Evolutionary conservation across 2,113 vertebrate genomes (phyloP).

Genomic region (Cygnus atratus): DNA sequence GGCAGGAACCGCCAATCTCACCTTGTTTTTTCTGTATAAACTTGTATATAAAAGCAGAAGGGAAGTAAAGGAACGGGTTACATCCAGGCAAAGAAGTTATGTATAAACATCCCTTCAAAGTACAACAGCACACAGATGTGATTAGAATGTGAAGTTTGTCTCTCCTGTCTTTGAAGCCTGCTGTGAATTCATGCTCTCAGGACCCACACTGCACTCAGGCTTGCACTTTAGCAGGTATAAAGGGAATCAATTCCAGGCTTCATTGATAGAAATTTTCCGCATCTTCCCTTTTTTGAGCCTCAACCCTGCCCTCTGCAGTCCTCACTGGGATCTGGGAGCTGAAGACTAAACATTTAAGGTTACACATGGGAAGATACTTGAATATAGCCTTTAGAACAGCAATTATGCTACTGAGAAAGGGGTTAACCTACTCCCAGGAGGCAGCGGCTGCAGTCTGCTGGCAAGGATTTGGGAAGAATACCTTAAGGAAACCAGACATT

Average conservation of each 20-base stretch:
- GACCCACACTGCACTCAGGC: fast-evolving
- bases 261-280: neutral
- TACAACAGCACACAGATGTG: neutral
- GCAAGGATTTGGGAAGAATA: slow-evolving; percentile 9
- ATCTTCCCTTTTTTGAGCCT: neutral
- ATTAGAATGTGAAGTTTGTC: neutral
- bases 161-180: neutral
- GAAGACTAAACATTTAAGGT: neutral
- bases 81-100: neutral
- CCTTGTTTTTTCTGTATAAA: neutral
- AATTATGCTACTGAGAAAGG: neutral
- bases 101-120: neutral
- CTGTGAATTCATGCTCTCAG: neutral
- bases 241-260: neutral
- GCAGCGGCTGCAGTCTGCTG: neutral
- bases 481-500: neutral
- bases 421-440: neutral
- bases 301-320: neutral
- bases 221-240: neutral
- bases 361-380: neutral
- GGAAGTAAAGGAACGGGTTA: neutral
- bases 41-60: neutral
- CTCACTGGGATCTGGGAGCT: neutral
- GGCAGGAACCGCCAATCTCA: neutral
- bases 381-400: neutral